These are phyloP conservation scores for Bucco capensis DNA, from an alignment of 2,113 vertebrate species.

Conservation along the genomic window DNA sequence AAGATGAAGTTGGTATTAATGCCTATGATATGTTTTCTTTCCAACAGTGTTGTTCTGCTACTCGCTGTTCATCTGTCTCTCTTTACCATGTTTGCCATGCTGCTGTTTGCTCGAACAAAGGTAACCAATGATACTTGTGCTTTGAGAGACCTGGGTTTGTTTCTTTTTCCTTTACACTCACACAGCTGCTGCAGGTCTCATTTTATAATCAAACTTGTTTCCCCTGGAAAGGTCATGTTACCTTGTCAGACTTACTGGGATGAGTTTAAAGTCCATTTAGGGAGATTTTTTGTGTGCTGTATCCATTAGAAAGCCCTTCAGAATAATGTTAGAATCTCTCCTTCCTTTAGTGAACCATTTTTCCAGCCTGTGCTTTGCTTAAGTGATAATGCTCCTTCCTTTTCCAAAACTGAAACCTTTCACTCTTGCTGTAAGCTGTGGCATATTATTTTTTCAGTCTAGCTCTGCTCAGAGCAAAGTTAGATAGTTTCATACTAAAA, in stretches of 20 bases:
- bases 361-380: not conserved
- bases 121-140: conserved; percentile 56
- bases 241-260: not conserved
- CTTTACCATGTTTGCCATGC: conserved; percentile 93
- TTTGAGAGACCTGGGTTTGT: not conserved
- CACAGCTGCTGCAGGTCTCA: not conserved
- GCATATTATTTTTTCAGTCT: not conserved
- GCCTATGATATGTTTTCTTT: not conserved
- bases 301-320: not conserved
- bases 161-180: not conserved
- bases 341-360: not conserved
- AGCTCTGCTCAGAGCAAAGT: not conserved
- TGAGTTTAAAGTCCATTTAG: not conserved
- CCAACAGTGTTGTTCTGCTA: conserved; percentile 85
- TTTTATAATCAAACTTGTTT: not conserved
- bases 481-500: not conserved
- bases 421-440: not conserved
- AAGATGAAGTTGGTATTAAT: not conserved
- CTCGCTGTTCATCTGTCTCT: conserved; percentile 87
- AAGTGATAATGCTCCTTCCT: not conserved
- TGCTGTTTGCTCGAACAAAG: conserved; percentile 87
- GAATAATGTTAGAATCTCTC: not conserved
- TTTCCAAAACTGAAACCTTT: not conserved
- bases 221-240: fast-evolving
- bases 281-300: not conserved